These are phyloP conservation scores for Hippocampus abdominalis DNA, from an alignment of 2,113 vertebrate genomes.

Conservation along the genomic window DNA sequence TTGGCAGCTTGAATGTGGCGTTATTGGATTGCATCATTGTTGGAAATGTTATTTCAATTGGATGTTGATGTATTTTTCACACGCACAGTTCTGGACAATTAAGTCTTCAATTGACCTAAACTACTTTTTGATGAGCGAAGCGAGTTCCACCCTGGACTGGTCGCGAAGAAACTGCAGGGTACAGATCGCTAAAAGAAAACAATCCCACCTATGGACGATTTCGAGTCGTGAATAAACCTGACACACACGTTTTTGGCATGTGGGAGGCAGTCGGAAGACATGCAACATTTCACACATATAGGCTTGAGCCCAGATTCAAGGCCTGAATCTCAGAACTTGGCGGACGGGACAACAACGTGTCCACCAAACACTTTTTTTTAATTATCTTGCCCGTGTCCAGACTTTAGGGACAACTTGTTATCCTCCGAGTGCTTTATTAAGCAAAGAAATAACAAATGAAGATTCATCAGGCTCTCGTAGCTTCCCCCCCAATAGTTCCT, in stretches of 20 bases:
- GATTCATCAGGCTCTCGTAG: neutral
- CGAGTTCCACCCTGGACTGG: too few relatives aligned
- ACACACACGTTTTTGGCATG: neutral
- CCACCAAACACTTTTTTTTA: neutral
- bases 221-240: neutral
- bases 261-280: neutral
- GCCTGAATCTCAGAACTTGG: neutral
- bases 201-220: too few relatives aligned
- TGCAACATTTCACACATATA: neutral
- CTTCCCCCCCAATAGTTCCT: conserved; percentile 1
- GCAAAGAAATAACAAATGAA: neutral
- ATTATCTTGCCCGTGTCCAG: neutral
- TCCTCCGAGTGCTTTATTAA: neutral
- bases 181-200: too few relatives aligned
- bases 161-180: too few relatives aligned
- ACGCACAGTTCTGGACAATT: too few relatives aligned
- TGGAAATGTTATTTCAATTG: neutral
- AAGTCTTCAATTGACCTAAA: too few relatives aligned
- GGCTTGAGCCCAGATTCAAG: neutral
- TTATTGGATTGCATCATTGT: neutral
- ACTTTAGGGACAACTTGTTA: neutral
- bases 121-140: too few relatives aligned
- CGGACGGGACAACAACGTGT: neutral
- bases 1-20: too few relatives aligned
- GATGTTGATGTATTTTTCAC: neutral